Evolutionary conservation across 2,888 invertebrate genomes (phyloP), one percentile per base, ranked within the genome.

Genomic region (Callyntrura guangdongensis): DNA sequence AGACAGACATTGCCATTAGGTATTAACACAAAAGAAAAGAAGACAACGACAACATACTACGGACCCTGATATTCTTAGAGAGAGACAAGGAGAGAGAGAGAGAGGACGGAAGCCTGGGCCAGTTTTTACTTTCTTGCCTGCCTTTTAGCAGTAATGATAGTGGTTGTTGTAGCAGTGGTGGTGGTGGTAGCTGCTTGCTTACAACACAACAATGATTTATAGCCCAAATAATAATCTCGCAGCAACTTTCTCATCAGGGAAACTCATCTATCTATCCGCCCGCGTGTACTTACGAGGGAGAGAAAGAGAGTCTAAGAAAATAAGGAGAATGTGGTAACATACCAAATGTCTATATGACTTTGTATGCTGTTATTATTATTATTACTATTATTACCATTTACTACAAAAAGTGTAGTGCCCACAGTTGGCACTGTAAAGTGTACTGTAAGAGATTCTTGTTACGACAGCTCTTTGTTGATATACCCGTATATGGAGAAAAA

Each of bases 201-300:
- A 79, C 72, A 88, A 74, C 88, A 88, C 82, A 88, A 83, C 72
- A 88, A 92, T 92, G 92, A 92, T 92, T 92, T 92, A 92, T 92
- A 91, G 82, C 92, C 88, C 64, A 82, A 92, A 92, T 91, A 92
- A 92, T 92, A 92, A 88, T 87, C 87, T 92, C 90, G 90, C 88
- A 87, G 87, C 91, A 92, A 92, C 86, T 92, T 90, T 84, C 87
- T 86, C 91, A 89, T 91, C 91, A 90, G 85, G 67, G 89, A 91
- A 91, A 91, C 91, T 91, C 87, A 88, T 87, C 87, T 87, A 87
- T 87, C 87, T 87, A 87, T 87, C 87, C 87, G 49, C 61, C 87
- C 56, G 82, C 53, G 47, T 36, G 61, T 53, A 86, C 49, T 20
- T n/a, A 49, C 20, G 25, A 77, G 49, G 25, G 53, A 49, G 47